Conservation (phyloP, 2,888 invertebrate genomes). For the Dolomedes plantarius region DNA sequence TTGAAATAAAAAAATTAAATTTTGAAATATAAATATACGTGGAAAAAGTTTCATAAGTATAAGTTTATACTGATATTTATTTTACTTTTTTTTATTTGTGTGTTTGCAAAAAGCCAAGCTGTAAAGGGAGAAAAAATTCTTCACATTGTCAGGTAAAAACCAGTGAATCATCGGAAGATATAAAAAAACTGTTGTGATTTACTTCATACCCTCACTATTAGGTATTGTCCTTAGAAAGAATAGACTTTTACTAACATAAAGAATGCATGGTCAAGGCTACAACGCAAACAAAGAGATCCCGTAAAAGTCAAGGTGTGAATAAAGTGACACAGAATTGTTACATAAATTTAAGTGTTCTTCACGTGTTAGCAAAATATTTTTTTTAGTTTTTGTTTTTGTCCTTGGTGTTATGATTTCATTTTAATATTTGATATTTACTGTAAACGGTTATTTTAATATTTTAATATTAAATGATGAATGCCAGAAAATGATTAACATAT, state of each 20-base stretch:
- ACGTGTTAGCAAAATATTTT: not conserved
- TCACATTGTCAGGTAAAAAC: conserved; percentile 5
- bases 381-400: no score
- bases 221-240: conserved; percentile 39
- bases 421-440: no score
- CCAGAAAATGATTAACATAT: no score
- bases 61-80: no score
- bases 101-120: no score
- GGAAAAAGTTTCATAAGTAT: no score
- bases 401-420: no score
- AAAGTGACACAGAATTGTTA: conserved; percentile 38
- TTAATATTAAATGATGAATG: no score
- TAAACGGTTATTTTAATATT: no score
- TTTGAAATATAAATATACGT: no score
- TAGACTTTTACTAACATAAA: conserved; percentile 40
- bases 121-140: not conserved
- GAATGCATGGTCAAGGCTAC: conserved; percentile 64
- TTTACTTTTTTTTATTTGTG: no score
- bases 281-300: conserved; percentile 35
- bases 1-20: no score
- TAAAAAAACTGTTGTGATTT: conserved; percentile 21
- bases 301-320: conserved; percentile 62
- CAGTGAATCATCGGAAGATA: conserved; percentile 22
- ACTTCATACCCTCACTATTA: conserved; percentile 4
- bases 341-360: conserved; percentile 26